A percentile compares a stretch with the other conserved stretches of the same genome.
These are phyloP conservation scores for Asobara japonica DNA, from an alignment of 1,140 invertebrate species.

Conservation along the genomic window DNA sequence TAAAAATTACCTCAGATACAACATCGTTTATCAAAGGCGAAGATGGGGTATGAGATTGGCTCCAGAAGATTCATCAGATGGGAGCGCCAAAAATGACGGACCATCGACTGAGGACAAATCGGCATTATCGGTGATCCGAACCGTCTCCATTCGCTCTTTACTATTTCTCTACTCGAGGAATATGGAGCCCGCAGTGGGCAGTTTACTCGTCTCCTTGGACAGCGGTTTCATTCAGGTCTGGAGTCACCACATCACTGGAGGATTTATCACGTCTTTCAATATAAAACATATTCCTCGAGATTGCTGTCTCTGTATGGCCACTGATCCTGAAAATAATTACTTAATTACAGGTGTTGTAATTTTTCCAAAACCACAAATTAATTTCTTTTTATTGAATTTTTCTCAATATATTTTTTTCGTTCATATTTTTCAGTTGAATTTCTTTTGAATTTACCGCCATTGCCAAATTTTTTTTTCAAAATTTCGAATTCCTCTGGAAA, in stretches of 20 bases:
- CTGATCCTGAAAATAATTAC: conserved; percentile 73
- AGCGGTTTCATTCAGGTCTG: conserved; percentile 77
- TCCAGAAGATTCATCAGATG: neutral
- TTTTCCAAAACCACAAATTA: too few relatives aligned
- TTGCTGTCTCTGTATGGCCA: conserved; percentile 73
- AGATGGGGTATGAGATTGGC: neutral
- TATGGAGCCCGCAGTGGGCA: conserved; percentile 67
- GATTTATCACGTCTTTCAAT: conserved; percentile 71
- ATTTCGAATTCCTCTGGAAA: too few relatives aligned
- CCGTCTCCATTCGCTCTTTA: conserved; percentile 66
- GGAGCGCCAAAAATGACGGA: neutral
- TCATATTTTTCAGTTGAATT: too few relatives aligned
- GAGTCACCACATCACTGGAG: conserved; percentile 76
- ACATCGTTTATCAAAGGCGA: conserved; percentile 32
- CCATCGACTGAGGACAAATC: conserved; percentile 38
- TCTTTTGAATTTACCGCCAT: too few relatives aligned
- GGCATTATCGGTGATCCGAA: conserved; percentile 38
- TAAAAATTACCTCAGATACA: conserved; percentile 20
- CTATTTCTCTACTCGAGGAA: conserved; percentile 68
- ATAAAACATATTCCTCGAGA: conserved; percentile 74
- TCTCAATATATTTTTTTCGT: neutral
- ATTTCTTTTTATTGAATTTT: too few relatives aligned
- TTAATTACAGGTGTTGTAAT: conserved; percentile 70
- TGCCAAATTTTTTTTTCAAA: too few relatives aligned
- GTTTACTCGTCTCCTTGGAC: conserved; percentile 73